These are phyloP conservation scores for Harpagoxenus sublaevis DNA, from an alignment of 2,888 invertebrate species.

Conservation along the genomic window DNA sequence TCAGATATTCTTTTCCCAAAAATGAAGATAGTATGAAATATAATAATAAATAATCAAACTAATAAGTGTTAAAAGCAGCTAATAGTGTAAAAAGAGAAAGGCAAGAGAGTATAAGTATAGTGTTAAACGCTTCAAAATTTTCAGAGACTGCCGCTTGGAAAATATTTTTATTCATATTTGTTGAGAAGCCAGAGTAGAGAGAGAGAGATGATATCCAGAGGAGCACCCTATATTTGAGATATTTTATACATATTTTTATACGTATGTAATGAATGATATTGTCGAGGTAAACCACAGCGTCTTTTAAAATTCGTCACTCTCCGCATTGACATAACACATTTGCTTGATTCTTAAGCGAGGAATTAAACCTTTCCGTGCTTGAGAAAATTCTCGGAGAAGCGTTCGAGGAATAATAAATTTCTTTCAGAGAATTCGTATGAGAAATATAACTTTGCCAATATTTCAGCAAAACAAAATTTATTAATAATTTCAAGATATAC, in stretches of 20 bases:
- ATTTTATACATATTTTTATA: background rate
- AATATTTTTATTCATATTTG: background rate
- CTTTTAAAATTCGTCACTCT: slow-evolving; percentile 14
- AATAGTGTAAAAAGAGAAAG: slow-evolving; percentile 1
- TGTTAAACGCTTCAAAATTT: background rate
- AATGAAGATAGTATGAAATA: background rate
- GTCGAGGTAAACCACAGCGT: background rate
- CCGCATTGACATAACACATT: background rate
- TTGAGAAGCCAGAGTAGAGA: background rate
- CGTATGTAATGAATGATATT: background rate
- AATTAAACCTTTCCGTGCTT: background rate
- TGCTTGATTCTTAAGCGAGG: background rate
- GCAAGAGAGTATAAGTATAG: background rate
- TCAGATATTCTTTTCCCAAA: background rate
- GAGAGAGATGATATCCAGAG: background rate
- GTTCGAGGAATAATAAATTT: background rate
- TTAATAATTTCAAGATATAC: background rate
- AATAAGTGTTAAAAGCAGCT: slow-evolving; percentile 2
- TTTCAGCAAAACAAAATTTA: background rate
- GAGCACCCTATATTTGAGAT: background rate
- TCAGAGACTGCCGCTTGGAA: background rate
- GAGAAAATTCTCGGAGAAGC: background rate
- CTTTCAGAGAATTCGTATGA: background rate
- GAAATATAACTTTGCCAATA: background rate
- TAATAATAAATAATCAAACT: background rate